phyloP scores from a whole-genome alignment of 2,888 invertebrate species.

The Smittia aterrima region DNA sequence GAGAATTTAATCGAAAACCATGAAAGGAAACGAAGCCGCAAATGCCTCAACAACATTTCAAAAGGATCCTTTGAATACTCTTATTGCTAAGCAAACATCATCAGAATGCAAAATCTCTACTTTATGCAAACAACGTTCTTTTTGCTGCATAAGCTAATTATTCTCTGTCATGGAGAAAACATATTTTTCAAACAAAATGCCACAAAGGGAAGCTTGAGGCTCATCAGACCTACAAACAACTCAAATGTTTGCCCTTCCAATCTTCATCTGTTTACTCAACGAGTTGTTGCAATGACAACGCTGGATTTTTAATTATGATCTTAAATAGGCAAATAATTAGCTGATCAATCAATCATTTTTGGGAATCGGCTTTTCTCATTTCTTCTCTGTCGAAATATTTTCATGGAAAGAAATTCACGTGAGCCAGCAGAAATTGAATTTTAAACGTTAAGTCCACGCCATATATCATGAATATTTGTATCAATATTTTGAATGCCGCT shows the following conservation, averaged over 20 bases:
- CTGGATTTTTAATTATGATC: constrained; percentile 33
- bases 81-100: no score
- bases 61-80: no score
- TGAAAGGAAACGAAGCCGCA: no score
- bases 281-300: background rate
- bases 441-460: background rate
- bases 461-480: constrained; percentile 32
- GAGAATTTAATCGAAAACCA: no score
- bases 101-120: no score
- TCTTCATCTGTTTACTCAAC: background rate
- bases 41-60: no score
- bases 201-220: background rate
- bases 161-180: background rate
- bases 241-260: constrained; percentile 32
- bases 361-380: background rate
- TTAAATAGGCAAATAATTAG: constrained; percentile 40
- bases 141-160: background rate
- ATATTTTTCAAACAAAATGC: background rate
- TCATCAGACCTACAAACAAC: constrained; percentile 1
- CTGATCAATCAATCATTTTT: constrained; percentile 39
- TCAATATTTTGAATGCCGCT: constrained; percentile 37
- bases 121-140: no score
- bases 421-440: background rate
- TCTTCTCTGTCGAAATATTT: background rate
- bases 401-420: background rate